Base-by-base conservation (phyloP, 2,797 vertebrate species). In the Alcedo atthis region DNA sequence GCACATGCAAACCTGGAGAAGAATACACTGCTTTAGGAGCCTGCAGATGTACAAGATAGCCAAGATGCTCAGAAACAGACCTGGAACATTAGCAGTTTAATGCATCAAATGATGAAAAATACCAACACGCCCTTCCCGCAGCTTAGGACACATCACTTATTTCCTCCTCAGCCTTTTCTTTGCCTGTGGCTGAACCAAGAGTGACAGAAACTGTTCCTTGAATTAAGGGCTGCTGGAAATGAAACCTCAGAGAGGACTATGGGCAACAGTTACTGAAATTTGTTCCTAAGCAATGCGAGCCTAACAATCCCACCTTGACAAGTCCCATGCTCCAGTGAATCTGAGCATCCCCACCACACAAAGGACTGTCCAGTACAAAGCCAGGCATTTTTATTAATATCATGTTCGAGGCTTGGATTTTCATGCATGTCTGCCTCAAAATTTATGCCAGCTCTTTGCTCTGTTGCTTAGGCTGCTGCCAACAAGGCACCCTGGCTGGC, bases 41-140 rank as follows among this genome's bases (percentile, higher is more conserved):
- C 63, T n/a, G 40, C 32, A 89, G 77, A 85, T 59, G 64, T 21
- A 89, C 19, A 55, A 95, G 81, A 51, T 58, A 90, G 79, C 48
- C 42, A 70, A 26, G 9, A 26, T 64, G 92, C 85, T 91, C 84
- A 62, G 69, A 58, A 91, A 74, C 25, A 73, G 83, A 95, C 81
- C 40, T 33, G 78, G 53, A 89, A 92, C 82, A 87, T 89, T 77
- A 88, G 6, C 17, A 46, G 83, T 96, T 92, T 90, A 92, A 93
- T 61, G 68, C 83, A 94, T 73, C 94, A 75, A 69, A 51, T 92
- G 91, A 94, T 49, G 70, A 95, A 96, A 97, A 95, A 95, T 61
- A 77, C 24, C 80, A 66, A n/a, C 24, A 25, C 69, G 91, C 58
- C 69, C 79, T 87, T 73, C 78, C 70, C n/a, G 17, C 68, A 83